Evolutionary conservation across 2,888 invertebrate species (phyloP), one percentile per base, ranked within the genome.

Genomic region (Deilephila elpenor): DNA sequence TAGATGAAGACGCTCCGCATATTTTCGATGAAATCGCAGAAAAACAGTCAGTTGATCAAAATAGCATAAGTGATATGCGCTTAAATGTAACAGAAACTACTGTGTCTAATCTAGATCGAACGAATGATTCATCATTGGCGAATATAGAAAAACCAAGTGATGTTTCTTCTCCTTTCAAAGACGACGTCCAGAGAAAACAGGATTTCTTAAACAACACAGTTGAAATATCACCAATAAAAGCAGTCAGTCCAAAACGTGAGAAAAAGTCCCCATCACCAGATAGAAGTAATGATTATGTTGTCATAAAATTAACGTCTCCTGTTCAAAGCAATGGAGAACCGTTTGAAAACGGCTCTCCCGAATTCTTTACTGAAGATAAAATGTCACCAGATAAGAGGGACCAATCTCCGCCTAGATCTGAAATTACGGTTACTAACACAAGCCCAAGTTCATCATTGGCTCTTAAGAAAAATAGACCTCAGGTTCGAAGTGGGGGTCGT

Each of bases 181-280:
- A 91, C 59, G 89, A 90, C 44, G 86, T 83, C 51, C 88, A 91
- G 76, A 90, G 93, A 78, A 92, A 95, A 74, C 87, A 91, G 80
- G 96, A 96, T 83, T 95, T 96, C 75, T 83, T 96, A 20, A 94
- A 95, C 79, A 93, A 93, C 76, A 96, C 96, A 11, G 78, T 94
- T 25, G 95, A 96, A 84, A 96, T 96, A 85, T 96, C 96, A 0
- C 96, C 96, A 0, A 96, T 96, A 75, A 94, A 94, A 85, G 87
- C 84, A 3, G 83, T 91, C 82, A 93, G 93, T 74, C 93, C 94
- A 2, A 84, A 91, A 44, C 84, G 82, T 75, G 87, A 88, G 8
- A 85, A 90, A 64, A 88, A 86, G 61, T 86, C 89, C 14, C 88
- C 89, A 11, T 85, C 90, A 3, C 91, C 90, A 2, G 93, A 93